Percentiles rank a stretch among this genome's conserved stretches.
These are phyloP conservation scores for Thomomys bottae DNA, from an alignment of 2,113 vertebrate genomes.

Conservation along the genomic window DNA sequence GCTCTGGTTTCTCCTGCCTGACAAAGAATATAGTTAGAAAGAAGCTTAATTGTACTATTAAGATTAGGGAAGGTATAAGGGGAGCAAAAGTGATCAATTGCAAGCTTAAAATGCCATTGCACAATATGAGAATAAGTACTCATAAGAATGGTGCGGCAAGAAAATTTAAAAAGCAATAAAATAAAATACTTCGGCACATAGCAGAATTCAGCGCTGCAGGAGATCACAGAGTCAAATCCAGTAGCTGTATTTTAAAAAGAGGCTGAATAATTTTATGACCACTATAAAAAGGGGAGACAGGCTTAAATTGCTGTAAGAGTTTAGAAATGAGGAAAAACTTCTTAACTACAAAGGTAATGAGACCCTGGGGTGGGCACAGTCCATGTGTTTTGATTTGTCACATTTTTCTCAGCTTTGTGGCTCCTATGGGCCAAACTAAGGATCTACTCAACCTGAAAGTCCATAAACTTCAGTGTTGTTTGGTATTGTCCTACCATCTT, in stretches of 20 bases:
- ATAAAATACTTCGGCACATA: conserved; percentile 75
- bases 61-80: conserved; percentile 73
- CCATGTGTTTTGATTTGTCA: conserved; percentile 23
- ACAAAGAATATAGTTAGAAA: conserved; percentile 72
- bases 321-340: conserved; percentile 64
- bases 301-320: conserved; percentile 62
- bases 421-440: neutral
- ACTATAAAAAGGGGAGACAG: conserved; percentile 75
- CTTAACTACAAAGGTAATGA: neutral
- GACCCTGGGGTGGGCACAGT: neutral
- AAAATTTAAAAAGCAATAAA: conserved; percentile 82
- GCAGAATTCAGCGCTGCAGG: conserved; percentile 70
- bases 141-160: conserved; percentile 66
- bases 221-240: conserved; percentile 78
- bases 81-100: conserved; percentile 77
- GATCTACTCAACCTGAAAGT: neutral
- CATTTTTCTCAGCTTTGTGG: neutral
- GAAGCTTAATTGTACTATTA: conserved; percentile 76
- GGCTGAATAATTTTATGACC: conserved; percentile 78
- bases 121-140: conserved; percentile 75
- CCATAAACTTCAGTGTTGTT: neutral
- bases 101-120: conserved; percentile 72
- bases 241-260: conserved; percentile 74
- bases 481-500: neutral
- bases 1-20: conserved; percentile 51